Evolutionary conservation across 2,113 vertebrate species (phyloP).

Genomic region (Todiramphus saurophagus): DNA sequence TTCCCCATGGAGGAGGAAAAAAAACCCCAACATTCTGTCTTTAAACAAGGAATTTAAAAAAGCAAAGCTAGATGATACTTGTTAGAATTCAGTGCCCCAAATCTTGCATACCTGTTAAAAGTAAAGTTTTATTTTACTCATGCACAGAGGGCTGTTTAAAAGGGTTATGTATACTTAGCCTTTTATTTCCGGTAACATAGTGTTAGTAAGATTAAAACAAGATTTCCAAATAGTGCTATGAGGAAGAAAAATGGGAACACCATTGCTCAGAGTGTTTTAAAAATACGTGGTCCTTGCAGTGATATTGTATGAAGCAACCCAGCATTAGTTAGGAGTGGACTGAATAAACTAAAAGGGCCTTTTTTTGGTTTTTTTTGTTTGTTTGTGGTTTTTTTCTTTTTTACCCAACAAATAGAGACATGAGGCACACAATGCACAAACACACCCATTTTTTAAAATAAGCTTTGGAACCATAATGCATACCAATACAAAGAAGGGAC

Average conservation of each 20-base stretch:
- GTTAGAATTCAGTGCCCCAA: neutral
- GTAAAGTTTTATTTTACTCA: neutral
- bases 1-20: neutral
- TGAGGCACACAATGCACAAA: neutral
- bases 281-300: neutral
- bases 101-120: neutral
- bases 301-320: neutral
- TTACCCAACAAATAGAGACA: neutral
- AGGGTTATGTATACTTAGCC: neutral
- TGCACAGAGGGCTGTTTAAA: neutral
- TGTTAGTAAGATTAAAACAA: neutral
- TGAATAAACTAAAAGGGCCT: neutral
- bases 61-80: neutral
- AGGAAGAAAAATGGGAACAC: neutral
- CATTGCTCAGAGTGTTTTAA: neutral
- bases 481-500: neutral
- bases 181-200: neutral
- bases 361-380: neutral
- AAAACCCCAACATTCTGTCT: neutral
- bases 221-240: neutral
- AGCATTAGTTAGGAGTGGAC: neutral
- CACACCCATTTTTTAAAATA: neutral
- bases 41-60: conserved; percentile 14
- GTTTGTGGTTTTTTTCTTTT: neutral
- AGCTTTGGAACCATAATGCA: neutral